phyloP scores from a whole-genome alignment of 2,888 invertebrate genomes.

The Drosophila buzzatii region DNA sequence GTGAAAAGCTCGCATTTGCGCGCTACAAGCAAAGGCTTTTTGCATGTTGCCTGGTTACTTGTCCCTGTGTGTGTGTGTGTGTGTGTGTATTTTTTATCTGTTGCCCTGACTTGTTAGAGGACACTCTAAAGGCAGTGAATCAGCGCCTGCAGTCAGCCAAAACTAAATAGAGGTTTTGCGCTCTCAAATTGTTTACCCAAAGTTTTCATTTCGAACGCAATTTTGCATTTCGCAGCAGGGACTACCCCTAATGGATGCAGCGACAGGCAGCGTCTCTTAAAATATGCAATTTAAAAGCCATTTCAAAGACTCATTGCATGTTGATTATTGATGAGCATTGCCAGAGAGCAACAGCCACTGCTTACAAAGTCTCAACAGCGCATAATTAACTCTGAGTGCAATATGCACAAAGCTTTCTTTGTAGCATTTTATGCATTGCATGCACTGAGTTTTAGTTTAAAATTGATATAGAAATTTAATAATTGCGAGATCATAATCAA shows the following conservation, averaged over 20 bases:
- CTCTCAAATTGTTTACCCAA: conserved; percentile 4
- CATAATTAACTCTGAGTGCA: conserved; percentile 17
- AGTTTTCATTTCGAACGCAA: neutral
- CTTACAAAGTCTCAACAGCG: neutral
- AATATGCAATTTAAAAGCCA: conserved; percentile 9
- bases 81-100: neutral
- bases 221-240: conserved; percentile 10
- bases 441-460: neutral
- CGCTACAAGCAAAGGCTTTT: neutral
- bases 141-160: conserved; percentile 14
- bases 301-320: neutral
- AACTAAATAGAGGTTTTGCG: neutral
- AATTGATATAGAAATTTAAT: neutral
- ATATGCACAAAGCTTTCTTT: neutral
- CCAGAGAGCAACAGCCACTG: neutral
- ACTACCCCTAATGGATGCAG: conserved; percentile 30
- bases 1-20: conserved; percentile 23
- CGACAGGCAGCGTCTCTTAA: conserved; percentile 14
- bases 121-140: neutral
- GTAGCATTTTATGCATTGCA: neutral
- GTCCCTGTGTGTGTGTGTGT: neutral
- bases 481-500: too few relatives aligned
- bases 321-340: conserved; percentile 14
- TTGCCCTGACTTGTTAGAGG: conserved; percentile 16
- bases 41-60: conserved; percentile 10